phyloP scores from a whole-genome alignment of 2,888 invertebrate species.

The Cabera pusaria region DNA sequence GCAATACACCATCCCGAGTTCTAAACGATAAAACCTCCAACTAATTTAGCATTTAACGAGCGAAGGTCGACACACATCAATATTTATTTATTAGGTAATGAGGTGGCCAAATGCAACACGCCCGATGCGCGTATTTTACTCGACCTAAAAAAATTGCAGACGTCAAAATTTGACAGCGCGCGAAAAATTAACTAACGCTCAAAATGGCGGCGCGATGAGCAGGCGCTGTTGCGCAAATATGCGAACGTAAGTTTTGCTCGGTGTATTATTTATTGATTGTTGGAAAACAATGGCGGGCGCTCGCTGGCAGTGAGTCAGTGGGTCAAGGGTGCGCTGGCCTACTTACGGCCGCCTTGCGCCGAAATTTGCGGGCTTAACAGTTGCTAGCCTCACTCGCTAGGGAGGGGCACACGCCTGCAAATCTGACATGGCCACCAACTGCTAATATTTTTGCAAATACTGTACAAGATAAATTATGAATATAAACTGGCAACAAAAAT shows the following conservation, averaged over 20 bases:
- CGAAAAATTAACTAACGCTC: slow-evolving; percentile 55
- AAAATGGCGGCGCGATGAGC: slow-evolving; percentile 56
- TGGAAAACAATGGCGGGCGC: slow-evolving; percentile 80
- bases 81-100: slow-evolving; percentile 51
- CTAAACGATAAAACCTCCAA: slow-evolving; percentile 42
- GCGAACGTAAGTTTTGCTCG: slow-evolving; percentile 66
- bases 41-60: slow-evolving; percentile 48
- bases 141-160: slow-evolving; percentile 51
- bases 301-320: slow-evolving; percentile 80
- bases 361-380: slow-evolving; percentile 76
- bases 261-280: slow-evolving; percentile 82
- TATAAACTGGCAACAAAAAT: slow-evolving; percentile 2
- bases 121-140: slow-evolving; percentile 35
- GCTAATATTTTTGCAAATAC: slow-evolving; percentile 18
- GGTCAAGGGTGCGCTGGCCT: slow-evolving; percentile 79
- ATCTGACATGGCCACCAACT: slow-evolving; percentile 19
- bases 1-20: slow-evolving; percentile 23
- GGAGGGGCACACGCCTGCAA: slow-evolving; percentile 46
- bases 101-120: slow-evolving; percentile 37
- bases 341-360: slow-evolving; percentile 75
- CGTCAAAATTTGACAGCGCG: slow-evolving; percentile 52
- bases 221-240: slow-evolving; percentile 65
- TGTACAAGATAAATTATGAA: no score
- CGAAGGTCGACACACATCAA: slow-evolving; percentile 59
- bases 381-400: slow-evolving; percentile 69